phyloP scores from a whole-genome alignment of 2,797 vertebrate species.

The Macroramphosus scolopax region DNA sequence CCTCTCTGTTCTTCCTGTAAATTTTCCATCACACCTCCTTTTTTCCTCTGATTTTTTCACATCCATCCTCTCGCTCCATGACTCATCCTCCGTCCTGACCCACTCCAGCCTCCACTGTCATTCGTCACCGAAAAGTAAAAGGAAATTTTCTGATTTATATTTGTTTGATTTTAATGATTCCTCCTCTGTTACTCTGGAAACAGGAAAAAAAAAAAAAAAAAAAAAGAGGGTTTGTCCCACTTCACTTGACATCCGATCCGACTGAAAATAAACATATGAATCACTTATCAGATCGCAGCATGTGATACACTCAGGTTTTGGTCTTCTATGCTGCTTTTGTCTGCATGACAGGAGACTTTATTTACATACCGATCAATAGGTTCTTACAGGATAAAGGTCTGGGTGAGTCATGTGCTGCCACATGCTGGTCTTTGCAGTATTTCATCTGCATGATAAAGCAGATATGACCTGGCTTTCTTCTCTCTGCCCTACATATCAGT shows the following conservation, averaged over 20 bases:
- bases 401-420: conserved; percentile 41
- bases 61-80: neutral
- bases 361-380: conserved; percentile 58
- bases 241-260: conserved; percentile 4
- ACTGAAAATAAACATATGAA: conserved; percentile 22
- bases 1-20: neutral
- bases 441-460: conserved; percentile 47
- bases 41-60: conserved; percentile 25
- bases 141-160: neutral
- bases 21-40: too few relatives aligned
- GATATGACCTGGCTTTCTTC: conserved; percentile 17
- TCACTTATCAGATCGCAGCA: conserved; percentile 14
- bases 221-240: too few relatives aligned
- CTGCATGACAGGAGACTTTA: conserved; percentile 18
- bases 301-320: neutral
- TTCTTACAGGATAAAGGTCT: conserved; percentile 29
- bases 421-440: conserved; percentile 5
- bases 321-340: conserved; percentile 10
- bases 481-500: conserved; percentile 25
- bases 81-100: conserved; percentile 10
- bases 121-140: conserved; percentile 2
- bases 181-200: conserved; percentile 15
- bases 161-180: conserved; percentile 21
- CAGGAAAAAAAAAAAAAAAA: conserved; percentile 23
- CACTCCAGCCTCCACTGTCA: conserved; percentile 36